Conservation (phyloP, 2,797 vertebrate species). For the Tadarida brasiliensis region DNA sequence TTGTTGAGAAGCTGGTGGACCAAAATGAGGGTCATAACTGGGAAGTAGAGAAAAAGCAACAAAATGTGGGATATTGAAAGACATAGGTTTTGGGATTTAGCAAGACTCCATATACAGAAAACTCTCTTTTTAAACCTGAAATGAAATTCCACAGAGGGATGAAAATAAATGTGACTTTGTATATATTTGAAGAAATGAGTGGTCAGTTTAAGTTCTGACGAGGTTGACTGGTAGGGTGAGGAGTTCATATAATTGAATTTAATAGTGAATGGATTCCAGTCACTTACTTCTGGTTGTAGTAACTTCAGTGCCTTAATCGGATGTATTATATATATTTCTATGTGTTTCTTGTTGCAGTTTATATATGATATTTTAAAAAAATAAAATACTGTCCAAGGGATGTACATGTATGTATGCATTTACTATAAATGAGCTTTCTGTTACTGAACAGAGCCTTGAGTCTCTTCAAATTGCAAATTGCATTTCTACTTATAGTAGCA, state of each 20-base stretch:
- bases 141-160: not conserved
- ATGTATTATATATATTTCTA: not conserved
- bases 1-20: not conserved
- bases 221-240: not conserved
- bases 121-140: not conserved
- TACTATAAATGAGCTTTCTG: slow-evolving; percentile 4
- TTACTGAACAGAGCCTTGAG: slow-evolving; percentile 1
- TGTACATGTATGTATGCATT: not conserved
- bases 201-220: not conserved
- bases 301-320: not conserved
- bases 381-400: not conserved
- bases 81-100: slow-evolving; percentile 29
- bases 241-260: not conserved
- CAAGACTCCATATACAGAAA: not conserved
- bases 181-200: slow-evolving; percentile 31
- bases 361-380: not conserved
- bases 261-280: not conserved
- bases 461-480: not conserved
- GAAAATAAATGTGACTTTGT: slow-evolving; percentile 24
- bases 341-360: not conserved
- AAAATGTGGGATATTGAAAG: not conserved
- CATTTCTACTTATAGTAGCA: not conserved
- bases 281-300: not conserved
- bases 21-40: slow-evolving; percentile 4
- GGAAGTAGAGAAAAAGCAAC: not conserved